Conservation (phyloP, 2,113 vertebrate species). For the Carassius gibelio region DNA sequence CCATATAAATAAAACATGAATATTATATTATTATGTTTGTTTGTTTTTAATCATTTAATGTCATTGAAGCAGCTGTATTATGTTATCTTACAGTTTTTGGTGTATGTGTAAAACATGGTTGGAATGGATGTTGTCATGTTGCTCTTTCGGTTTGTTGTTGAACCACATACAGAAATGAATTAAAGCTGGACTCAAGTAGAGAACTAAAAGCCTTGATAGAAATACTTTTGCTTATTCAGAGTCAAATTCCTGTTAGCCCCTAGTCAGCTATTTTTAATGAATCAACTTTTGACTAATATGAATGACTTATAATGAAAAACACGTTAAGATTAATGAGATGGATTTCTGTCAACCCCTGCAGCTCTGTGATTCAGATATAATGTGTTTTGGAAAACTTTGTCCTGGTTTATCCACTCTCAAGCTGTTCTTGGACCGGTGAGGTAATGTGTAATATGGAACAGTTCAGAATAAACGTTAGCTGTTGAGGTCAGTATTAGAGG, state of each 20-base stretch:
- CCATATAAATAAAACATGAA: too few relatives aligned
- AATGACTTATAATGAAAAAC: background rate
- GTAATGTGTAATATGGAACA: background rate
- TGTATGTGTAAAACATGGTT: too few relatives aligned
- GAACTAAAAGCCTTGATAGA: background rate
- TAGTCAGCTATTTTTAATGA: too few relatives aligned
- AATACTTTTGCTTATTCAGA: background rate
- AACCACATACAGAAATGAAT: background rate
- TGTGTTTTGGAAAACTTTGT: background rate
- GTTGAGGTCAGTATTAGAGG: conserved; percentile 4
- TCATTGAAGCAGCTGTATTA: too few relatives aligned
- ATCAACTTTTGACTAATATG: too few relatives aligned
- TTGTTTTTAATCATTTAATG: too few relatives aligned
- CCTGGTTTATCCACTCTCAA: background rate
- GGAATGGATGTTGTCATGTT: too few relatives aligned
- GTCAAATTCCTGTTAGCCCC: background rate
- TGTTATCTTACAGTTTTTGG: too few relatives aligned
- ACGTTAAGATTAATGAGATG: background rate
- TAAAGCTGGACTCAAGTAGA: background rate
- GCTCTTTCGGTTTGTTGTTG: too few relatives aligned
- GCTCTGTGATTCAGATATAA: background rate
- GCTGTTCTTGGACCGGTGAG: background rate
- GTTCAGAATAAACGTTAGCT: background rate
- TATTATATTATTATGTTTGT: too few relatives aligned
- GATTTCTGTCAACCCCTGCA: background rate